A percentile compares a stretch with the other conserved stretches of the same genome.
Evolutionary conservation across 2,113 vertebrate genomes (phyloP).

Genomic region (Myotis davidii): DNA sequence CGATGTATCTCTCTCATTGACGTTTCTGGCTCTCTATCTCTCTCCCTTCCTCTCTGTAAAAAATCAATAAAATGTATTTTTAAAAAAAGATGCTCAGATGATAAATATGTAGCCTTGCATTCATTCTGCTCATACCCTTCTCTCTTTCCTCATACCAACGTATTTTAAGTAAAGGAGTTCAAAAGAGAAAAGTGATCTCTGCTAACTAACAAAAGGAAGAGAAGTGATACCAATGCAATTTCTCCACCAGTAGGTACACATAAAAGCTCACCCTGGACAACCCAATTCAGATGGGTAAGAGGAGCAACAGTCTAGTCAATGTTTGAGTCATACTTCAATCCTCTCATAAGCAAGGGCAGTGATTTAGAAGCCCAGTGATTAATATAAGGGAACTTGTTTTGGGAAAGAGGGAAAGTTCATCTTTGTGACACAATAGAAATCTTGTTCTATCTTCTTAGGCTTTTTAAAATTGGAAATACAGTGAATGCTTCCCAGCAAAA

Average conservation of each 20-base stretch:
- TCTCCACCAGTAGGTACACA: background rate
- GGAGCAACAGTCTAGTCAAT: background rate
- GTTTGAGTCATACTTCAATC: background rate
- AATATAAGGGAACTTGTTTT: slow-evolving; percentile 17
- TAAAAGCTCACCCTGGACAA: background rate
- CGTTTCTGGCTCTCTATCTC: too few relatives aligned
- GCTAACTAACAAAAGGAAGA: slow-evolving; percentile 28
- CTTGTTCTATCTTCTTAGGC: background rate
- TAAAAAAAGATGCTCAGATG: background rate
- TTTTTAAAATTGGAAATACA: slow-evolving; percentile 16
- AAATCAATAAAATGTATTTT: too few relatives aligned
- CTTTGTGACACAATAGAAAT: background rate
- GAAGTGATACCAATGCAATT: background rate
- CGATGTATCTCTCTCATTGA: too few relatives aligned
- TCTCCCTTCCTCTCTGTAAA: too few relatives aligned
- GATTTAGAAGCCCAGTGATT: slow-evolving; percentile 26
- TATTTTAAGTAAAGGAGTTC: slow-evolving; percentile 1
- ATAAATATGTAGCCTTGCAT: background rate
- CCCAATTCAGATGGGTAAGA: background rate
- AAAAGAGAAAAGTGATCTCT: slow-evolving; percentile 2
- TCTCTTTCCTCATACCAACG: background rate
- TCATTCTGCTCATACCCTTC: background rate
- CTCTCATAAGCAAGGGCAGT: background rate
- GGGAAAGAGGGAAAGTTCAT: background rate
- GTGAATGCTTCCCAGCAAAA: background rate